Conservation (phyloP, 2,888 invertebrate species). For the Cetonia aurata region DNA sequence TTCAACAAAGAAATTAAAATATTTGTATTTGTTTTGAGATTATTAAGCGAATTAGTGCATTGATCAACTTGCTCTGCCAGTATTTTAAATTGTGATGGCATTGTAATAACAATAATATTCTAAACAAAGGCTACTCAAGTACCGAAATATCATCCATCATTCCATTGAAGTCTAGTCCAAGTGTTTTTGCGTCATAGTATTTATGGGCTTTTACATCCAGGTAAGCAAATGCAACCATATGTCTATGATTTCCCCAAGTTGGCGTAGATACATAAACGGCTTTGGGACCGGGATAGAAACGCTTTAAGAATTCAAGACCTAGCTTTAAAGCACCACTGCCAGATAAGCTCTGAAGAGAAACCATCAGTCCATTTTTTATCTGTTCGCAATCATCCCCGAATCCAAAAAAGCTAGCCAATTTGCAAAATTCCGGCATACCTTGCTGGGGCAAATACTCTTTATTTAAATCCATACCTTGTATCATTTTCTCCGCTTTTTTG, state of each 20-base stretch:
- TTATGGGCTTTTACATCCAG: slow-evolving; percentile 89
- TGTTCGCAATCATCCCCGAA: slow-evolving; percentile 83
- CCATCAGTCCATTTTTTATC: slow-evolving; percentile 77
- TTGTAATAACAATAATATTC: too few relatives aligned
- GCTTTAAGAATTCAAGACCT: slow-evolving; percentile 88
- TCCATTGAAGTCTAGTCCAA: slow-evolving; percentile 93
- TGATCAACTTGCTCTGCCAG: too few relatives aligned
- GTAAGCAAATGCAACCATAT: slow-evolving; percentile 91
- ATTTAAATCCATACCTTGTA: slow-evolving; percentile 79
- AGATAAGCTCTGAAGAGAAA: slow-evolving; percentile 89
- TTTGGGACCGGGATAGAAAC: slow-evolving; percentile 84
- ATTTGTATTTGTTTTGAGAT: too few relatives aligned
- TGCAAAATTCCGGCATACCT: slow-evolving; percentile 87
- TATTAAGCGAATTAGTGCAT: too few relatives aligned
- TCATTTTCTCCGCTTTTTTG: slow-evolving; percentile 82
- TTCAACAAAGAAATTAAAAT: too few relatives aligned
- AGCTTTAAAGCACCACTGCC: slow-evolving; percentile 97
- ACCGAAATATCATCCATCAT: slow-evolving; percentile 89
- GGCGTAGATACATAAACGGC: slow-evolving; percentile 91
- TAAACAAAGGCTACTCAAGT: slow-evolving; percentile 54
- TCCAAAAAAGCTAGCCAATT: slow-evolving; percentile 86
- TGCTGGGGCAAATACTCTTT: slow-evolving; percentile 96
- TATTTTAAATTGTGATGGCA: too few relatives aligned
- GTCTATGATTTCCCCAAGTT: slow-evolving; percentile 98
- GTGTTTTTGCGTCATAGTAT: slow-evolving; percentile 94